These are phyloP conservation scores for Toxotes lorentzi DNA, from an alignment of 2,797 vertebrate genomes.

Conservation along the genomic window DNA sequence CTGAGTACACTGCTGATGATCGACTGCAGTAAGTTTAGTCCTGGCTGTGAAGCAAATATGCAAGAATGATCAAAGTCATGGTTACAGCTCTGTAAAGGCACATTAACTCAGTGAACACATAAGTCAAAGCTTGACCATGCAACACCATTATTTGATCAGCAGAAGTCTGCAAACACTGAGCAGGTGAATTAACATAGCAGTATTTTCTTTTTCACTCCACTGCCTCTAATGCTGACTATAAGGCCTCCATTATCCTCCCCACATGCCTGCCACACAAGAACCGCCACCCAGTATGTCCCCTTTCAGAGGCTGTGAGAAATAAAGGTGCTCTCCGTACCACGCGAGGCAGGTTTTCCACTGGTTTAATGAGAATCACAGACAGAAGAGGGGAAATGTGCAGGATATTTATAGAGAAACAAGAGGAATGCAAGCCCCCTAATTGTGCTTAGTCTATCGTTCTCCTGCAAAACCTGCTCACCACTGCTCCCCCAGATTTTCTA, in stretches of 20 bases:
- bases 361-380: slow-evolving; percentile 95
- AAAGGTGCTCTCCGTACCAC: slow-evolving; percentile 69
- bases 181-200: slow-evolving; percentile 78
- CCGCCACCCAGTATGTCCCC: slow-evolving; percentile 52
- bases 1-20: background rate
- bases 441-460: slow-evolving; percentile 93
- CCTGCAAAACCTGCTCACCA: slow-evolving; percentile 88
- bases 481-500: slow-evolving; percentile 73
- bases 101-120: slow-evolving; percentile 26
- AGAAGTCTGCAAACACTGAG: background rate
- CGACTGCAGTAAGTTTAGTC: background rate
- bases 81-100: background rate
- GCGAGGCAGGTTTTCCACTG: slow-evolving; percentile 83
- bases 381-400: slow-evolving; percentile 88
- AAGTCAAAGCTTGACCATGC: background rate
- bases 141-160: background rate
- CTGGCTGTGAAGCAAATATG: background rate
- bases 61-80: background rate
- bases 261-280: slow-evolving; percentile 51
- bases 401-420: slow-evolving; percentile 92
- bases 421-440: slow-evolving; percentile 92
- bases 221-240: slow-evolving; percentile 23
- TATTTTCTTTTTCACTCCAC: slow-evolving; percentile 33
- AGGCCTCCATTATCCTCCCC: slow-evolving; percentile 41
- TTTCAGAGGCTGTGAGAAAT: slow-evolving; percentile 54